phyloP scores from a whole-genome alignment of 2,888 invertebrate genomes.

The Chrysina gloriosa region DNA sequence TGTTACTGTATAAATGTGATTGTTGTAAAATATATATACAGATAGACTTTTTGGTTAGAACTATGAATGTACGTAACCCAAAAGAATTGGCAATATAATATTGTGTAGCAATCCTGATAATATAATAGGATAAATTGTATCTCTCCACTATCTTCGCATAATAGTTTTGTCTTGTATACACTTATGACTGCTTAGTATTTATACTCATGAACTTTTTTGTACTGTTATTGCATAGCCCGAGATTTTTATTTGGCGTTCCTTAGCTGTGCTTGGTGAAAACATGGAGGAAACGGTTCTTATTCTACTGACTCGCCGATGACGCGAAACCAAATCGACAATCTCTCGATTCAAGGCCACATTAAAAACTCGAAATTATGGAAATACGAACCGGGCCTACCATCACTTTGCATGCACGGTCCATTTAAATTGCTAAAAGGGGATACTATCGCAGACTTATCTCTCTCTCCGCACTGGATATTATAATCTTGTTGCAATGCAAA shows the following conservation, averaged over 20 bases:
- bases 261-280: not conserved
- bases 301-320: constrained; percentile 2
- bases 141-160: too few relatives aligned
- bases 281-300: not conserved
- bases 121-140: too few relatives aligned
- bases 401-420: constrained; percentile 65
- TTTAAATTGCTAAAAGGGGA: constrained; percentile 67
- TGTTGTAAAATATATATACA: too few relatives aligned
- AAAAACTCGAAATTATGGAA: constrained; percentile 57
- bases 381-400: constrained; percentile 52
- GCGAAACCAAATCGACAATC: constrained; percentile 36
- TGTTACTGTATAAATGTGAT: too few relatives aligned
- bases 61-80: too few relatives aligned
- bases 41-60: too few relatives aligned
- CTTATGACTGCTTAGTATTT: too few relatives aligned
- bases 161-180: not conserved
- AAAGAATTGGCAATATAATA: too few relatives aligned
- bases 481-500: constrained; percentile 65
- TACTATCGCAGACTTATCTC: constrained; percentile 63
- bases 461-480: constrained; percentile 62
- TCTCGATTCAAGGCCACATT: constrained; percentile 48
- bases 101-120: too few relatives aligned
- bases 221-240: constrained; percentile 9
- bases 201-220: too few relatives aligned
- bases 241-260: not conserved